phyloP scores from a whole-genome alignment of 2,113 vertebrate genomes.

The Dromas ardeola region DNA sequence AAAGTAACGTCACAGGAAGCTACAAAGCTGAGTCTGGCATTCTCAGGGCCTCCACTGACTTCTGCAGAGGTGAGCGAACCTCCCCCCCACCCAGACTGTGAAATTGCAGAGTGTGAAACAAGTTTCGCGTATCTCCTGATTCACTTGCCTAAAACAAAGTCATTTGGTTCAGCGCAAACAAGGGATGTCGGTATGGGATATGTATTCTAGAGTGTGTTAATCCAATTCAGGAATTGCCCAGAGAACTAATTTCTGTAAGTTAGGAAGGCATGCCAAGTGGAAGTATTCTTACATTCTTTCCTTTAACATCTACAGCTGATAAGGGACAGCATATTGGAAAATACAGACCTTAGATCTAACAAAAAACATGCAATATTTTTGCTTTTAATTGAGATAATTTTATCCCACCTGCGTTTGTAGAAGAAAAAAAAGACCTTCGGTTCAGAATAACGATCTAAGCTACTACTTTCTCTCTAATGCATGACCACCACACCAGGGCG shows the following conservation, averaged over 20 bases:
- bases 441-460: background rate
- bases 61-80: conserved; percentile 78
- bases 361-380: background rate
- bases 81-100: background rate
- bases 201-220: background rate
- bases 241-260: background rate
- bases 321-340: background rate
- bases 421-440: background rate
- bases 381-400: background rate
- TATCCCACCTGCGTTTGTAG: background rate
- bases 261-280: background rate
- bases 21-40: conserved; percentile 86
- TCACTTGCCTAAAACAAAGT: background rate
- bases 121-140: background rate
- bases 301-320: background rate
- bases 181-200: background rate
- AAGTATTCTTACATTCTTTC: background rate
- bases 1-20: conserved; percentile 83
- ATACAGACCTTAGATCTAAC: background rate
- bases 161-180: background rate
- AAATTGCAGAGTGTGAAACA: background rate
- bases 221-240: background rate
- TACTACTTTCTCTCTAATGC: background rate
- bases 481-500: background rate
- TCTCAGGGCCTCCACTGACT: conserved; percentile 79